phyloP scores from a whole-genome alignment of 2,113 vertebrate species.

The Eurystomus gularis region DNA sequence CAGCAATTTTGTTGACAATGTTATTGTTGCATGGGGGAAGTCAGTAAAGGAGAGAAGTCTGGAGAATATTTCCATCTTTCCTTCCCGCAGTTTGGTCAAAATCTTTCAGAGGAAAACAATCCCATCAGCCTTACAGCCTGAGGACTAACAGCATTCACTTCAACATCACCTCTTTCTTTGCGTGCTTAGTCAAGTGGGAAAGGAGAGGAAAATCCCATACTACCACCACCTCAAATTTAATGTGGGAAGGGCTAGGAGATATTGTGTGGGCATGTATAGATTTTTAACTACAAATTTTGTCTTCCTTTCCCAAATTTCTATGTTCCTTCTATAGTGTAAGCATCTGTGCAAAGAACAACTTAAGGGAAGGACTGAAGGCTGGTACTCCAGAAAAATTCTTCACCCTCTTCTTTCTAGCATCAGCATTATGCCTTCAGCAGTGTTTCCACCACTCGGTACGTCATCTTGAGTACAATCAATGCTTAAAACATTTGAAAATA shows the following conservation, averaged over 20 bases:
- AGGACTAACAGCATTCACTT: not conserved
- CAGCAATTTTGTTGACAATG: not conserved
- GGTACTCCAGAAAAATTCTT: not conserved
- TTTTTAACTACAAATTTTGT: not conserved
- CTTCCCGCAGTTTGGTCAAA: not conserved
- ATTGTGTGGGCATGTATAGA: fast-evolving
- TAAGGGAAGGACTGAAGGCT: not conserved
- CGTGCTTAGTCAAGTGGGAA: not conserved
- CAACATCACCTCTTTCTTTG: not conserved
- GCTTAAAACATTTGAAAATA: slow-evolving; percentile 30
- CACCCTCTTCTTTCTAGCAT: not conserved
- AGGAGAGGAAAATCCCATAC: not conserved
- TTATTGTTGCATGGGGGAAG: not conserved
- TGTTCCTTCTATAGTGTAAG: not conserved
- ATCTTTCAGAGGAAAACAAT: not conserved
- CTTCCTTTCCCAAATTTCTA: not conserved
- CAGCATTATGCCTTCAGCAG: not conserved
- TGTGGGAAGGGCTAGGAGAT: not conserved
- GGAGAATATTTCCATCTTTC: not conserved
- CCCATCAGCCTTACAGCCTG: not conserved
- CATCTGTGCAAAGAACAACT: not conserved
- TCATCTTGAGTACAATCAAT: not conserved
- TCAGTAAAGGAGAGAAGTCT: not conserved
- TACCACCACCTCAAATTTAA: not conserved
- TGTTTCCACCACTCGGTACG: not conserved